Percentiles rank a stretch among this genome's conserved stretches.
These are phyloP conservation scores for Aphyosemion australe DNA, from an alignment of 2,113 vertebrate genomes.

Conservation along the genomic window DNA sequence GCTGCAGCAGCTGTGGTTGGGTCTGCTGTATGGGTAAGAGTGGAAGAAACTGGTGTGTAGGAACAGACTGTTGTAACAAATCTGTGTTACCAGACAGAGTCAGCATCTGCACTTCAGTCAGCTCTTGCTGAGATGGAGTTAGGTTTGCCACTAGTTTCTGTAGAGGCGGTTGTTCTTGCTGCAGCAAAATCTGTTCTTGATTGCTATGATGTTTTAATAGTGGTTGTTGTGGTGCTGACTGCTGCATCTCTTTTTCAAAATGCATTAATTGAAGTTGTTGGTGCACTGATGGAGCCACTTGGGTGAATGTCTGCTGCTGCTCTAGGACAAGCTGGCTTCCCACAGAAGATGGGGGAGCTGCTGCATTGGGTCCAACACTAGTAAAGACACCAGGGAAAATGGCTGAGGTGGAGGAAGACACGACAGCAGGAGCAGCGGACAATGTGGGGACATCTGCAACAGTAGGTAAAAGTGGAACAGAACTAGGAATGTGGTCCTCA, in stretches of 20 bases:
- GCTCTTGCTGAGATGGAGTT: conserved; percentile 44
- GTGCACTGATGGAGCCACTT: conserved; percentile 18
- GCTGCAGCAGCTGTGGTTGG: conserved; percentile 58
- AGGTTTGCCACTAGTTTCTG: conserved; percentile 62
- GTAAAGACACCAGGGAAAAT: conserved; percentile 31
- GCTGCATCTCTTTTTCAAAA: conserved; percentile 48
- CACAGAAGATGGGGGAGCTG: conserved; percentile 33
- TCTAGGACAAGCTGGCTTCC: conserved; percentile 44
- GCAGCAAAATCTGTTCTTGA: conserved; percentile 59
- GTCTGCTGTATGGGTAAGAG: conserved; percentile 48
- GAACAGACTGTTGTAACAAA: conserved; percentile 45
- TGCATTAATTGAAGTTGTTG: conserved; percentile 38
- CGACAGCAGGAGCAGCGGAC: conserved; percentile 25
- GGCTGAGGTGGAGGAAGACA: conserved; percentile 21
- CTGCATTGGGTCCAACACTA: conserved; percentile 48
- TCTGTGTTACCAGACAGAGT: conserved; percentile 44
- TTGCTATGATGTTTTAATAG: conserved; percentile 39
- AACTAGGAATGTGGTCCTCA: conserved; percentile 31
- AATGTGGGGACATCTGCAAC: conserved; percentile 31
- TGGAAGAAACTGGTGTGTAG: conserved; percentile 52
- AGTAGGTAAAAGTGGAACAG: conserved; percentile 37
- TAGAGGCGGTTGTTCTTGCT: conserved; percentile 52
- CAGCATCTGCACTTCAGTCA: conserved; percentile 40
- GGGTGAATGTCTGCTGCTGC: conserved; percentile 49
- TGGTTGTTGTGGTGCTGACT: conserved; percentile 31